phyloP scores from a whole-genome alignment of 2,797 vertebrate genomes.

The Coracias cyanogaster region DNA sequence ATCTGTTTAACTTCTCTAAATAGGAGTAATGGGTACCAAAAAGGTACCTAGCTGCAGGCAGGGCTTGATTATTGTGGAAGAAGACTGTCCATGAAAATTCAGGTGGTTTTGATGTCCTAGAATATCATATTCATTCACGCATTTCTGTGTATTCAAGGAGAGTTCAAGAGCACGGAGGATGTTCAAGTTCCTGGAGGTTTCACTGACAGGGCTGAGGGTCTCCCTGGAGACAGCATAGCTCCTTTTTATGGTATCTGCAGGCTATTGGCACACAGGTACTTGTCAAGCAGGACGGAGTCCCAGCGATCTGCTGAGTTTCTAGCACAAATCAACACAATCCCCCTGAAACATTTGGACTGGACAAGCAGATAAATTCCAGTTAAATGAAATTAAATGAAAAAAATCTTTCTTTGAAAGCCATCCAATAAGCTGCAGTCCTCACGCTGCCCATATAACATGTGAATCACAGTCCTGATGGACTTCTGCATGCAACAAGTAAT shows the following conservation, averaged over 20 bases:
- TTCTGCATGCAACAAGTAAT: not conserved
- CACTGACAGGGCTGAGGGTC: not conserved
- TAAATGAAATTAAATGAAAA: not conserved
- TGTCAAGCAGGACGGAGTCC: not conserved
- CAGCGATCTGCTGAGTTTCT: not conserved
- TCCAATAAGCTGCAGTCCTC: not conserved
- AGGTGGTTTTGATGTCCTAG: not conserved
- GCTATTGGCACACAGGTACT: not conserved
- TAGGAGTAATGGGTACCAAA: not conserved
- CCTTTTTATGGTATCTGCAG: not conserved
- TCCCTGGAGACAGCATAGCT: fast-evolving
- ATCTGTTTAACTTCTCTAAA: not conserved
- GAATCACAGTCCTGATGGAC: not conserved
- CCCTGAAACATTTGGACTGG: not conserved
- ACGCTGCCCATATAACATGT: not conserved
- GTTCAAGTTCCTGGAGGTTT: not conserved
- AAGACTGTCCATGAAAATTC: not conserved
- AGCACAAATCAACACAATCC: not conserved
- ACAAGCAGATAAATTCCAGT: not conserved
- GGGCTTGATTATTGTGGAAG: not conserved
- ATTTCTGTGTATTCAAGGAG: not conserved
- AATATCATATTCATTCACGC: not conserved
- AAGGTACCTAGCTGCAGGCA: not conserved
- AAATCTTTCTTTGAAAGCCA: not conserved
- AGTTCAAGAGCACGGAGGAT: not conserved